Base-by-base conservation (phyloP, 2,888 invertebrate species). In the Microdon myrmicae region DNA sequence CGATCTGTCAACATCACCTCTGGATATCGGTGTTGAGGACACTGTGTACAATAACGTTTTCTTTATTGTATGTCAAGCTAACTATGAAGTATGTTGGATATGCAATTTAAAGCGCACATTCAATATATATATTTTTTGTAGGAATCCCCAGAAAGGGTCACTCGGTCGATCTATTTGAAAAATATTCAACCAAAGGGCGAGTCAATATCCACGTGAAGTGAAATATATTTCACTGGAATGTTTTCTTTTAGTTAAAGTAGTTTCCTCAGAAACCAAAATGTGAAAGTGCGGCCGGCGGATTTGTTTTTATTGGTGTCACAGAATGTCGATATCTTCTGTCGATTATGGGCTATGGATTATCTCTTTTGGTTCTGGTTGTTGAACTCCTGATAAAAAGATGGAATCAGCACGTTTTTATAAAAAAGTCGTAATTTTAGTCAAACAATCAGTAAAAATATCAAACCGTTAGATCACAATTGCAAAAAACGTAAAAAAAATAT, bases 41-140 rank as follows among this genome's bases (percentile, higher is more conserved):
- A 83, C 84, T 2, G 83, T 83, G 0, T 86, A 86, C 69, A 85
- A 84, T 72, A 81, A 81, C 32, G 79, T 83, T 10, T 86, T 83
- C 69, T 85, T 85, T 51, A 81, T 81, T 68, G 84, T 84, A 58
- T 55, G 68, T 44, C 3, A 2, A 22, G 10, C 12, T 5, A 5
- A 4, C 1, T 49, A 7, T 13, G 10, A 2, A 3, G 6, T 13
- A 8, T 2, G 7, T 1, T 14, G 3, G 2, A 12, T 22, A n/a
- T 3, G 3, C 12, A 7, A 28, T 16, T n/a, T 32, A 4, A 9
- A 1, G 17, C 16, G 13, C 14, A 17, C 4, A 13, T n/a, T n/a
- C n/a, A n/a, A n/a, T n/a, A 1, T 3, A 8, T 6, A 10, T 10
- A 6, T 10, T 31, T 32, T 38, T 38, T 67, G 3, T 68, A 85